Evolutionary conservation across 2,888 invertebrate species (phyloP).

Genomic region (Arge pagana): DNA sequence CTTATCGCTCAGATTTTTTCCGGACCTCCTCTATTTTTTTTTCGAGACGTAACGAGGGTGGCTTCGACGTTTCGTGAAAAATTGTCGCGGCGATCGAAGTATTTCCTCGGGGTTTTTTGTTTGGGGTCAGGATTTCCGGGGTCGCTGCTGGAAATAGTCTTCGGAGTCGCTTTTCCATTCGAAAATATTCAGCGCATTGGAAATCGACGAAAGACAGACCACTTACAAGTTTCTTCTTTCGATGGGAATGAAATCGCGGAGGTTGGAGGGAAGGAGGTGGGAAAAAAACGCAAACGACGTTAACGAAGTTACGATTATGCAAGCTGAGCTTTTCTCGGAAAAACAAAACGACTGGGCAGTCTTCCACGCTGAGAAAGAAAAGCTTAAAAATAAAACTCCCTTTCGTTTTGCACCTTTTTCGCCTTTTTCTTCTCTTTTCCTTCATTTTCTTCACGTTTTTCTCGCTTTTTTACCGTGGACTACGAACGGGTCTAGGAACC

Average conservation of each 20-base stretch:
- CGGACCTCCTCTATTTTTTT: not conserved
- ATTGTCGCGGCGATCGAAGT: no score
- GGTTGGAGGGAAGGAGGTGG: not conserved
- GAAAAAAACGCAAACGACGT: not conserved
- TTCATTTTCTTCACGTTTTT: conserved; percentile 1
- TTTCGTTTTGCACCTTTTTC: not conserved
- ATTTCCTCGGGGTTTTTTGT: no score
- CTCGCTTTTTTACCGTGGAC: not conserved
- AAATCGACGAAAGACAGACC: not conserved
- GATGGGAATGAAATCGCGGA: conserved; percentile 8
- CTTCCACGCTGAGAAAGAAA: no score
- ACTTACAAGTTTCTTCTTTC: not conserved
- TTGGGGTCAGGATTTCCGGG: no score
- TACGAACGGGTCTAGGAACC: not conserved
- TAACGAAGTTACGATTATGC: conserved; percentile 21
- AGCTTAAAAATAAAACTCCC: no score
- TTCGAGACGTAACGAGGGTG: no score
- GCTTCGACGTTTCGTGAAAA: no score
- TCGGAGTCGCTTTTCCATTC: no score
- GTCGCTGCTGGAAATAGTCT: no score
- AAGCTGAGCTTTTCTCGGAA: conserved; percentile 2
- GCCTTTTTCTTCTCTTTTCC: not conserved
- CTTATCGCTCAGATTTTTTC: not conserved
- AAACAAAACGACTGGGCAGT: not conserved
- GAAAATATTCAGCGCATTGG: no score